A percentile compares a stretch with the other conserved stretches of the same genome.
Conservation (phyloP, 30 jellyfish, hydroid and myxozoan genomes). For the Phacellophora camtschatica region DNA sequence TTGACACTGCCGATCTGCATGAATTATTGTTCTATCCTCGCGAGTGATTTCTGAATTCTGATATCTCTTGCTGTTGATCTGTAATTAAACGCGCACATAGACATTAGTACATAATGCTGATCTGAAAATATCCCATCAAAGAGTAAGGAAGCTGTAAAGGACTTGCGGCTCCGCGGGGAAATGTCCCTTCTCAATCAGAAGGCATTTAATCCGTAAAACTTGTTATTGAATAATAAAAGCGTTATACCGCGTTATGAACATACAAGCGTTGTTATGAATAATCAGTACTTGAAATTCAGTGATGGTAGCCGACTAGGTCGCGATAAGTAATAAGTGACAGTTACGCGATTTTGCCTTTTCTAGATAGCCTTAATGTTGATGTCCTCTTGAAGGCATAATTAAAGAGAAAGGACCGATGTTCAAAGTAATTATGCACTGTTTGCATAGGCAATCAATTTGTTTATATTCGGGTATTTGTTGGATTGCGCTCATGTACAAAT, state of each 20-base stretch:
- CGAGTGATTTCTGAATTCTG: slow-evolving; percentile 45
- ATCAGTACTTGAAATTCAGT: slow-evolving; percentile 23
- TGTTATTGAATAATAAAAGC: slow-evolving; percentile 21
- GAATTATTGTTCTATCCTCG: slow-evolving; percentile 1
- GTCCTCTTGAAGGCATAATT: slow-evolving; percentile 51
- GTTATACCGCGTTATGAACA: slow-evolving; percentile 56
- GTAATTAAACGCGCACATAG: slow-evolving; percentile 22
- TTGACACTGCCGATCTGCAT: slow-evolving; percentile 17
- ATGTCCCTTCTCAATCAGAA: slow-evolving; percentile 60
- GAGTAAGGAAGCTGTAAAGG: slow-evolving; percentile 30
- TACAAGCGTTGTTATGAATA: slow-evolving; percentile 43
- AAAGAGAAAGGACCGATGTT: slow-evolving; percentile 57
- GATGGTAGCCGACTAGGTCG: slow-evolving; percentile 10
- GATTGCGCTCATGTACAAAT: slow-evolving; percentile 75
- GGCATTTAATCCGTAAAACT: slow-evolving; percentile 59
- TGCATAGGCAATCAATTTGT: slow-evolving; percentile 76
- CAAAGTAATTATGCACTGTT: slow-evolving; percentile 66
- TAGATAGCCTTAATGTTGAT: background rate
- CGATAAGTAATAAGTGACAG: slow-evolving; percentile 55
- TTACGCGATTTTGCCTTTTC: slow-evolving; percentile 4
- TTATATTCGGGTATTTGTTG: slow-evolving; percentile 70
- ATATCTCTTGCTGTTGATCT: slow-evolving; percentile 40
- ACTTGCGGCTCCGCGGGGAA: slow-evolving; percentile 71
- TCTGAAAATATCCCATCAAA: slow-evolving; percentile 66
- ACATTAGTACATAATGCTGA: slow-evolving; percentile 48